Evolutionary conservation across 2,797 vertebrate genomes (phyloP).

Genomic region (Epinephelus awoara): DNA sequence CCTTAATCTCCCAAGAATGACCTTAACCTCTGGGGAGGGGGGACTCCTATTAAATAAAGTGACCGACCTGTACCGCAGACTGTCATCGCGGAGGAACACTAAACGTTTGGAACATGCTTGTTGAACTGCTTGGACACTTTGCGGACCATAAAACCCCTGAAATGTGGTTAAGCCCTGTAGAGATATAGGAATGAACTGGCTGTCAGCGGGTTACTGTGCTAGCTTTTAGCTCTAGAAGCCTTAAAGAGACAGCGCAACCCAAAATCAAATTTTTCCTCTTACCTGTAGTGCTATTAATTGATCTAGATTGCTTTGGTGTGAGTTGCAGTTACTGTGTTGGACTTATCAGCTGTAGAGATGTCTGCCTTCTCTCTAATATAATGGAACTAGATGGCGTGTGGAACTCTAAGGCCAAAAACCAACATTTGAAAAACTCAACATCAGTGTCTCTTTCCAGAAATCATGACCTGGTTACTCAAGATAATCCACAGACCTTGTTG

Average conservation of each 20-base stretch:
- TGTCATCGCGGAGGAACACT: constrained; percentile 45
- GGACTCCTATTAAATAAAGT: constrained; percentile 69
- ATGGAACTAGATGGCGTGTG: too few species aligned
- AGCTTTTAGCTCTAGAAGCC: neutral
- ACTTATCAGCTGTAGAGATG: too few species aligned
- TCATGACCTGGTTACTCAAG: too few species aligned
- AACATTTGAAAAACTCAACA: too few species aligned
- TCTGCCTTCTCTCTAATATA: too few species aligned
- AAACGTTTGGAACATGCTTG: constrained; percentile 16
- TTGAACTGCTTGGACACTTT: constrained; percentile 10
- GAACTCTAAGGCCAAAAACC: too few species aligned
- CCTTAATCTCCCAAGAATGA: constrained; percentile 73
- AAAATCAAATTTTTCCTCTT: too few species aligned
- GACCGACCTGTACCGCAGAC: constrained; percentile 48
- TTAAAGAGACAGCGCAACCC: neutral
- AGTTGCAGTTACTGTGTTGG: too few species aligned
- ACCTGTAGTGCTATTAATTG: too few species aligned
- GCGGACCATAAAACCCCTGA: constrained; percentile 14
- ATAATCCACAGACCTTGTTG: too few species aligned
- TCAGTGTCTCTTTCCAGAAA: too few species aligned
- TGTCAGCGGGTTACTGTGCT: neutral
- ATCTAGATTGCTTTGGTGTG: too few species aligned
- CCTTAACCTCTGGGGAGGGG: constrained; percentile 45
- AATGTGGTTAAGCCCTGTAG: constrained; percentile 12
- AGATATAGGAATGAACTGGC: neutral